These are phyloP conservation scores for Acanthochromis polyacanthus DNA, from an alignment of 2,113 vertebrate genomes.

Conservation along the genomic window DNA sequence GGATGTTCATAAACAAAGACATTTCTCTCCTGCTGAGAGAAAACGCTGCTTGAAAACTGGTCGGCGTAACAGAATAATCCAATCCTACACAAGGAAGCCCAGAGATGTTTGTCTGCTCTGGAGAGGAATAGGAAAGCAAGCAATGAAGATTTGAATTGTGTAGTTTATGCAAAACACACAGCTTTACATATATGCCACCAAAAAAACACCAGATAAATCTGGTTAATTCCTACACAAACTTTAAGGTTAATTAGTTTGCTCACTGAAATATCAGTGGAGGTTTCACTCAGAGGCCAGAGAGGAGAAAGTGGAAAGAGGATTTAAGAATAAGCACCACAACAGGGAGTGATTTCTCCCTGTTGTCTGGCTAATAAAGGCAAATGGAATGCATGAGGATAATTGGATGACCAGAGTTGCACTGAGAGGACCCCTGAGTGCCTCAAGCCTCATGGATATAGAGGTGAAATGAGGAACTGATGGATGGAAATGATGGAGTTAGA, in stretches of 20 bases:
- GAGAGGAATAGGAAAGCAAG: not conserved
- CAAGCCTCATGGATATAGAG: not conserved
- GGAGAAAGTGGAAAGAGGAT: not conserved
- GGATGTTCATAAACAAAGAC: constrained; percentile 39
- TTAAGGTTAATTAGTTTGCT: not conserved
- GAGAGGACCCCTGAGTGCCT: constrained; percentile 6
- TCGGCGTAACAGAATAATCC: constrained; percentile 36
- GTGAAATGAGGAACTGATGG: constrained; percentile 26
- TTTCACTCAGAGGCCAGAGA: not conserved
- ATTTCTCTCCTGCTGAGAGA: constrained; percentile 25
- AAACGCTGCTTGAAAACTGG: constrained; percentile 33
- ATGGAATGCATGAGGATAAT: constrained; percentile 20
- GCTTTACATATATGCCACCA: not conserved
- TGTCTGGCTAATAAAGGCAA: not conserved
- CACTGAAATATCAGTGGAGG: not conserved
- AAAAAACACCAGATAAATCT: not conserved
- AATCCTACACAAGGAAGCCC: constrained; percentile 5
- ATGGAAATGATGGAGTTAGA: constrained; percentile 18
- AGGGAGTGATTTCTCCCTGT: not conserved
- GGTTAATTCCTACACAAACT: not conserved
- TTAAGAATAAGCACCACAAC: constrained; percentile 8
- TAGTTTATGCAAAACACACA: constrained; percentile 7
- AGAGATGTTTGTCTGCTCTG: constrained; percentile 20
- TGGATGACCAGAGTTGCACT: constrained; percentile 27
- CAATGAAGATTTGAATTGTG: constrained; percentile 4